A percentile compares a stretch with the other conserved stretches of the same genome.
Conservation (phyloP, 1,140 invertebrate species). For the Lepidurus couesii region DNA sequence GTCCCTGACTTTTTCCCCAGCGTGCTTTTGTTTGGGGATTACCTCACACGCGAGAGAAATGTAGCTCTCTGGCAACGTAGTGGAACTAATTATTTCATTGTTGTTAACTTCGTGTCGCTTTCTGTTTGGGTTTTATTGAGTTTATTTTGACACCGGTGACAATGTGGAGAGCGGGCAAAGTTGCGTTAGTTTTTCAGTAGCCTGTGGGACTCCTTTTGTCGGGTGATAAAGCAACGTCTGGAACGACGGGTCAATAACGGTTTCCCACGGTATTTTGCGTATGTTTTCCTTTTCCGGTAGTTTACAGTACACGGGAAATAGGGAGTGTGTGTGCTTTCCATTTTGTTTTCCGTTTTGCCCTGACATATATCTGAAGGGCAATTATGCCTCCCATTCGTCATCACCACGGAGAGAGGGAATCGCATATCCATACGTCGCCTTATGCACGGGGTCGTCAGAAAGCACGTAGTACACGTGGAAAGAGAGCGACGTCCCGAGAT, state of each 20-base stretch:
- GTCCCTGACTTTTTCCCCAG: neutral
- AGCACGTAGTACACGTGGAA: neutral
- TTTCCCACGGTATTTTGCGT: neutral
- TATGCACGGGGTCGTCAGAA: neutral
- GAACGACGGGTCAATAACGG: too few relatives aligned
- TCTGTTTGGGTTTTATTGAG: too few relatives aligned
- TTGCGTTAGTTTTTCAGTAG: too few relatives aligned
- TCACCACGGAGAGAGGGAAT: neutral
- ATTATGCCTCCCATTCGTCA: neutral
- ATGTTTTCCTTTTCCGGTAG: neutral
- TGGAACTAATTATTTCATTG: neutral
- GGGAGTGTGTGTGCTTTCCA: neutral
- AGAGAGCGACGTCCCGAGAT: neutral
- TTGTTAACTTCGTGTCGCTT: neutral
- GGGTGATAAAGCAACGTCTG: too few relatives aligned
- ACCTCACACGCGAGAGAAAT: neutral
- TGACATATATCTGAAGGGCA: neutral
- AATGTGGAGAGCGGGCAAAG: too few relatives aligned
- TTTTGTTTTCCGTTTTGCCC: neutral
- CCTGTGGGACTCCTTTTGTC: too few relatives aligned
- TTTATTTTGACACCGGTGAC: too few relatives aligned
- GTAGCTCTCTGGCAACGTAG: neutral
- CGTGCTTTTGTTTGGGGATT: constrained; percentile 4
- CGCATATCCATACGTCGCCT: neutral
- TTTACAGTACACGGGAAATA: neutral